Evolutionary conservation across 2,888 invertebrate species (phyloP), one percentile per base, ranked within the genome.

Genomic region (Pilophorus perplexus): DNA sequence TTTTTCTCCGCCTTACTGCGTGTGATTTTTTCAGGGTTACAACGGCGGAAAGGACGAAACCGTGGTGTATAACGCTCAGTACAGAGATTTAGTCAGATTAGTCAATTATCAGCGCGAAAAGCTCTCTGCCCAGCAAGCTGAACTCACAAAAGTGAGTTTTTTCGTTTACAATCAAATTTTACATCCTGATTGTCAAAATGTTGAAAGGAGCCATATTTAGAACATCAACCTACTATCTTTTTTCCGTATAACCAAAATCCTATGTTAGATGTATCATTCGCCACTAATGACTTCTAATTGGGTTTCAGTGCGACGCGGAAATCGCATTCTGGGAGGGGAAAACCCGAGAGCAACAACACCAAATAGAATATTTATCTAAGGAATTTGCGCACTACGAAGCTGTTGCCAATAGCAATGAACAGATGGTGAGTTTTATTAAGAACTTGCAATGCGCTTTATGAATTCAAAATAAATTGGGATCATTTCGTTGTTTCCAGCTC

Each of bases 91-190:
- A 70, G 84, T 94, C 68, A 87, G 90, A 68, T 81, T 95, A 73
- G 92, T 95, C 67, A 93, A 93, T 79, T 89, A 88, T 76, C 95
- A 95, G 78, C 83, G 93, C 69, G 94, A 95, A 75, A 92, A 93
- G 76, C 82, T 96, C 68, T 88, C 88, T 62, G 85, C 85, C 73
- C 95, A 94, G 75, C 93, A 94, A 78, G 87, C 90, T 73, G 93
- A 94, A 81, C 83, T 95, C 73, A 90, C 89, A 67, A 92, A 93
- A 83, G 92, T 91, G 18, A n/a, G 16, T 48, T 42, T 33, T 55
- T 57, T 38, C 33, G 4, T 54, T 12, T 14, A 18, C 23, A 3
- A 28, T 33, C 3, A 3, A 44, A 27, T 44, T 44, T 16, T 42
- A 2, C n/a, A n/a, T n/a, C n/a, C 28, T 12, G 22, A 33, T n/a